Conservation (phyloP, 2,888 invertebrate genomes). For the Drosophila dives region DNA sequence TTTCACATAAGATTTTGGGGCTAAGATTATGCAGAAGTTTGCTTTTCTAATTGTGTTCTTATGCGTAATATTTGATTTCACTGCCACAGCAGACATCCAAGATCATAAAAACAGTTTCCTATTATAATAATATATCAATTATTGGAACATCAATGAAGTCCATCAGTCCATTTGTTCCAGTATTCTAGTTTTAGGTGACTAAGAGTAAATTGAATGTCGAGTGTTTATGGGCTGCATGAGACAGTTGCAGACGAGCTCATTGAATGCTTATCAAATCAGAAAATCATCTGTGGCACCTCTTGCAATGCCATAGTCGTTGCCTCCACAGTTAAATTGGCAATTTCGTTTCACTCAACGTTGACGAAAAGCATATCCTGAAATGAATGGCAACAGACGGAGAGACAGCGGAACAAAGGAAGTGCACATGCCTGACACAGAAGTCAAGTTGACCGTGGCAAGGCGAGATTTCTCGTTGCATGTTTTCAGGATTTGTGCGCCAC, state of each 20-base stretch:
- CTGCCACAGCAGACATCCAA: background rate
- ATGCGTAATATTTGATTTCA: constrained; percentile 7
- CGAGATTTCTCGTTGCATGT: constrained; percentile 21
- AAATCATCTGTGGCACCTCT: constrained; percentile 13
- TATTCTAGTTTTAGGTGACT: background rate
- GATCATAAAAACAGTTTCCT: too few relatives aligned
- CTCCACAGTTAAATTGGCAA: constrained; percentile 72
- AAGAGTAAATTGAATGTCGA: background rate
- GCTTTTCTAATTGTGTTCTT: constrained; percentile 21
- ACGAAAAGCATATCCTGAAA: constrained; percentile 79
- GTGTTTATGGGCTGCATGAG: background rate
- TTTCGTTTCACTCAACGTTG: constrained; percentile 76
- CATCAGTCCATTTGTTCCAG: background rate
- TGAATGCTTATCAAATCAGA: constrained; percentile 38
- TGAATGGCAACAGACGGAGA: constrained; percentile 38
- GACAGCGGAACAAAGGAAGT: constrained; percentile 30
- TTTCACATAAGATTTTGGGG: constrained; percentile 31
- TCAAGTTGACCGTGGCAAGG: constrained; percentile 55
- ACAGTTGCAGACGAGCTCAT: constrained; percentile 15
- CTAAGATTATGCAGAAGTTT: constrained; percentile 22
- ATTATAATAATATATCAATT: background rate
- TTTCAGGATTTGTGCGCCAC: constrained; percentile 15
- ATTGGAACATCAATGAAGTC: background rate
- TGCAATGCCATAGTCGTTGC: background rate
- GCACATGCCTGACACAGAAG: constrained; percentile 65